Base-by-base conservation (phyloP, 2,113 vertebrate genomes). In the Chrysemys picta region DNA sequence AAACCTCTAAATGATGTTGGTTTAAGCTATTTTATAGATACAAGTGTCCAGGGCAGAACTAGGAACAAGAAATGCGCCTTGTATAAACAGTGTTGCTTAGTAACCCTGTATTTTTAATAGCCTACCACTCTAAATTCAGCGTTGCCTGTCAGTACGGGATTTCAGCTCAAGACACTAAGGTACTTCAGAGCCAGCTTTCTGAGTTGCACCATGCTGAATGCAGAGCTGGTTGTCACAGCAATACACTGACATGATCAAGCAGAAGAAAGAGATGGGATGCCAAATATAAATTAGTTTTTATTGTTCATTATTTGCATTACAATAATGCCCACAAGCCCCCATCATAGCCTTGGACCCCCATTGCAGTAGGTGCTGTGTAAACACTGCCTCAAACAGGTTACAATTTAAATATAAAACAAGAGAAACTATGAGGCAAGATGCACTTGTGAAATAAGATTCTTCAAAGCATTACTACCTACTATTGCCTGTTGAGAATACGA, bases 21-120 rank as follows among this genome's bases (percentile, higher is more conserved):
- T 87, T 96, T 91, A 93, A 91, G 56, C 89, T 87, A 65, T 87
- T 97, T 96, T 88, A 95, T 89, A 96, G 95, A 97, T 89, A 85
- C 2, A 12, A 85, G 93, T 93, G 85, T 91, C 91, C 90, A 89
- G 94, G 90, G 89, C 95, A 94, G 93, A 97, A 93, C 91, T 78
- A 75, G 29, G 91, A 94, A 95, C 84, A 89, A 91, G 89, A 88
- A 95, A 91, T 86, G 93, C 84, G 89, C 95, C 80, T 91, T 95
- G 91, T 95, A 83, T 91, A 96, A 97, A 97, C 96, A 95, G 59
- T 52, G 97, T 97, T 97, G 96, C 97, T 96, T 97, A 91, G 97
- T 95, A 93, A 97, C 97, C 38, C 14, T 59, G 94, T 97, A 98
- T 96, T 97, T 97, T 97, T 96, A 96, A 97, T 96, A 95, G 88